Percentiles rank a stretch among this genome's conserved stretches.
Conservation (phyloP, 2,888 invertebrate species). For the Temnothorax unifasciatus region DNA sequence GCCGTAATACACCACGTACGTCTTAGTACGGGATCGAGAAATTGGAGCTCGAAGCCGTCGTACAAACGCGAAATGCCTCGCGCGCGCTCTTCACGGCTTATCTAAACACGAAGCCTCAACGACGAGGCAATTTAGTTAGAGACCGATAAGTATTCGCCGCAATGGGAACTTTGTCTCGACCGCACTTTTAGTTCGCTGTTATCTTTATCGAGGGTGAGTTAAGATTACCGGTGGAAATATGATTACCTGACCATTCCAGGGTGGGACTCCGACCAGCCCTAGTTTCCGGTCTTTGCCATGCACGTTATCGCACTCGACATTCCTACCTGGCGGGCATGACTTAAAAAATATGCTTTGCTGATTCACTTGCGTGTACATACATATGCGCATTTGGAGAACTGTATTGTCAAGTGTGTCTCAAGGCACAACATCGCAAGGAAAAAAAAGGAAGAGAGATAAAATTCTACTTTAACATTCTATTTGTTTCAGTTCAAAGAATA, state of each 20-base stretch:
- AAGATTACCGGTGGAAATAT: slow-evolving; percentile 65
- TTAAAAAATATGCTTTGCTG: slow-evolving; percentile 28
- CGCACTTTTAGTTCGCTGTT: slow-evolving; percentile 67
- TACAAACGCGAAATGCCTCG: neutral
- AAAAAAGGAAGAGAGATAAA: neutral
- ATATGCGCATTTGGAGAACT: neutral
- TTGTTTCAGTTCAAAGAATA: neutral
- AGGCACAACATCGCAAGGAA: neutral
- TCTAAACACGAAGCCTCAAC: neutral
- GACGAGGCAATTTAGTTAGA: neutral
- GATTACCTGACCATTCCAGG: slow-evolving; percentile 61
- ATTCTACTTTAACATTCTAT: neutral
- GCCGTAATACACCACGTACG: neutral
- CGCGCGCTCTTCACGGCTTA: neutral
- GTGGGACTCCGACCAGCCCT: slow-evolving; percentile 49
- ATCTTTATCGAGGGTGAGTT: slow-evolving; percentile 71
- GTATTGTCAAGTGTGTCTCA: neutral
- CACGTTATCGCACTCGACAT: slow-evolving; percentile 74
- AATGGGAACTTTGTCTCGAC: slow-evolving; percentile 12
- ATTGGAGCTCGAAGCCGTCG: neutral
- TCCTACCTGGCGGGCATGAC: slow-evolving; percentile 53
- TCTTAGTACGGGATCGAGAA: neutral
- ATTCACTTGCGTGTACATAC: slow-evolving; percentile 29
- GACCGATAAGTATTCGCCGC: neutral
- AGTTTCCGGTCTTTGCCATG: slow-evolving; percentile 75